Conservation (phyloP, 2,113 vertebrate genomes). For the Drymodes brunneopygia region DNA sequence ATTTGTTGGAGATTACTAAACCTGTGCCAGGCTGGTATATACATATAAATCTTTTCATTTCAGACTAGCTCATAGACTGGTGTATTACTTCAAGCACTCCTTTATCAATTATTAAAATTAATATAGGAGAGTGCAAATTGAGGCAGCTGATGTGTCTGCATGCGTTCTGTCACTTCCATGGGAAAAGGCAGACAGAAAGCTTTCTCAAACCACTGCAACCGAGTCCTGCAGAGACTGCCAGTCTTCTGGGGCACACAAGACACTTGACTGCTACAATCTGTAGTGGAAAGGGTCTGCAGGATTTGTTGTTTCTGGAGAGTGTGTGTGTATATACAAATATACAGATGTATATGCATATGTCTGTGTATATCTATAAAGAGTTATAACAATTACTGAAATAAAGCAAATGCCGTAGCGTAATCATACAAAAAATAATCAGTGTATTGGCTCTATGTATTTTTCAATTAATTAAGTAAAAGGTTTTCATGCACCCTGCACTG, state of each 20-base stretch:
- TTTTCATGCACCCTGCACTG: neutral
- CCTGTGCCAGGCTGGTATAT: neutral
- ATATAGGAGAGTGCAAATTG: neutral
- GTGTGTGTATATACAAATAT: neutral
- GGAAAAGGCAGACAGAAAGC: neutral
- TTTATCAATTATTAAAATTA: slow-evolving; percentile 15
- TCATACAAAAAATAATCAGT: neutral
- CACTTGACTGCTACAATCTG: neutral
- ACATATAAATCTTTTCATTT: neutral
- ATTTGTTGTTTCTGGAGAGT: neutral
- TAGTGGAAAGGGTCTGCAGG: neutral
- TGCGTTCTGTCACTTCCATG: neutral
- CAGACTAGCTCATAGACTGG: neutral
- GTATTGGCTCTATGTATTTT: neutral
- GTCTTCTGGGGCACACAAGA: neutral
- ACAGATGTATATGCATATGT: neutral
- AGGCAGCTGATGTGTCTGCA: neutral
- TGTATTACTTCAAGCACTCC: neutral
- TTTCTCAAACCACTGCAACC: neutral
- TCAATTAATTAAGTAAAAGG: neutral
- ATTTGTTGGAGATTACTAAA: neutral
- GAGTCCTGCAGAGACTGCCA: neutral
- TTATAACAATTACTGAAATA: neutral
- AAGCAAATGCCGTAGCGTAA: neutral
- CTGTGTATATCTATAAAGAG: neutral